Evolutionary conservation across 2,113 vertebrate species (phyloP), one percentile per base, ranked within the genome.

Genomic region (Ailurus styani): DNA sequence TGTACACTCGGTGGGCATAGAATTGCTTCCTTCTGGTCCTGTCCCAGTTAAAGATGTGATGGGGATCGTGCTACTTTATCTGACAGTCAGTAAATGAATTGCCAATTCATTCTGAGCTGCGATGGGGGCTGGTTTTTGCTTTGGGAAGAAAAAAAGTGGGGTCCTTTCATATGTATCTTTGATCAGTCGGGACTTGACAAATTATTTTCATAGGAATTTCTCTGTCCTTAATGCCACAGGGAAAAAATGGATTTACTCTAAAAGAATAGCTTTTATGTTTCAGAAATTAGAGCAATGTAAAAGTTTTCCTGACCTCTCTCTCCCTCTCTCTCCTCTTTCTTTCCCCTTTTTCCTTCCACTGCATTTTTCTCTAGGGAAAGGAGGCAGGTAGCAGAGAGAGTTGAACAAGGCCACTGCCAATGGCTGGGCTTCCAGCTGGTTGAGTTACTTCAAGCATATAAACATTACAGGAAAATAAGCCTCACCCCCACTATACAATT

Each of bases 11-110:
- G 98, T 98, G 98, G 98, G 98, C 98, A 11, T 95, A 92, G 98
- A 99, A 99, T 99, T 98, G 98, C 98, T 99, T 99, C 99, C 99
- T 99, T 99, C 99, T 99, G 98, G 98, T 84, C 96, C 90, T 57
- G 95, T 97, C 98, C 98, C 96, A n/a, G 98, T 95, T 96, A 98
- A 98, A 98, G 98, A 98, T 81, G 97, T 98, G 98, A 96, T 97
- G 95, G 94, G 98, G 98, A 98, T 97, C 98, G 98, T 97, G 98
- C 98, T 98, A 98, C 98, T 98, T 98, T 97, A 98, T 98, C 98
- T 99, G 99, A 99, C 98, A 99, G 98, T 98, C 95, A 23, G 98
- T 95, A 98, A 99, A 99, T 98, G 98, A 98, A 99, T 98, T 98
- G 97, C 98, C 98, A 97, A 98, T 98, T 99, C 98, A 98, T 98